Evolutionary conservation across 2,888 invertebrate species (phyloP), one percentile per base, ranked within the genome.

Genomic region (Caenorhabditis drosophilae): DNA sequence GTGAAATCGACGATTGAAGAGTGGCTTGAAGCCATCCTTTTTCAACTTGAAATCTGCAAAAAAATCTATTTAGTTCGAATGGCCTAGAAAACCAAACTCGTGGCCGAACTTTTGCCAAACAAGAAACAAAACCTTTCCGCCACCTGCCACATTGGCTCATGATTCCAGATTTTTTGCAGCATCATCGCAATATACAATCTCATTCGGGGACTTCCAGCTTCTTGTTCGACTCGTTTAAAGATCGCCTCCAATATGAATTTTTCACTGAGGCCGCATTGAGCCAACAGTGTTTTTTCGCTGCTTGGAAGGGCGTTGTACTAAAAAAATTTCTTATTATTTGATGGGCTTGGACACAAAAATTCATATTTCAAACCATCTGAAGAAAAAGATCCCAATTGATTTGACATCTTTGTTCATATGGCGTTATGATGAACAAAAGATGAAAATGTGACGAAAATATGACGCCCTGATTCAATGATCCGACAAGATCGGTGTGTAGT

Each of bases 131-230:
- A 77, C 49, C 56, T 49, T 36, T 88, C 87, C 0, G 93, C 89
- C 0, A 92, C 86, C 27, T 84, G 78, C 85, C 85, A 86, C 40
- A 86, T 79, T 16, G 84, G 77, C 54, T 84, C 82, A 44, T 85
- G 84, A 50, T 83, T 83, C 86, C 86, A 87, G 7, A 87, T 77
- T 50, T 92, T 91, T 76, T 90, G 88, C 63, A 96, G 85, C 86
- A 95, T 91, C 66, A 96, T 84, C 9, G 93, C 91, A 60, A 92
- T 85, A 84, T 92, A 95, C 85, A 95, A 91, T 48, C 93, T 88
- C 75, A 77, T 64, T 20, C 60, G 41, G 20, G 70, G 89, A 88
- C 58, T 92, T 78, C n/a, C 90, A 87, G 72, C 53, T 6, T 59
- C n/a, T 9, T 58, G 45, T 15, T 60, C 60, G 9, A 56, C 49